Evolutionary conservation across 2,113 vertebrate genomes (phyloP).

Genomic region (Peromyscus californicus): DNA sequence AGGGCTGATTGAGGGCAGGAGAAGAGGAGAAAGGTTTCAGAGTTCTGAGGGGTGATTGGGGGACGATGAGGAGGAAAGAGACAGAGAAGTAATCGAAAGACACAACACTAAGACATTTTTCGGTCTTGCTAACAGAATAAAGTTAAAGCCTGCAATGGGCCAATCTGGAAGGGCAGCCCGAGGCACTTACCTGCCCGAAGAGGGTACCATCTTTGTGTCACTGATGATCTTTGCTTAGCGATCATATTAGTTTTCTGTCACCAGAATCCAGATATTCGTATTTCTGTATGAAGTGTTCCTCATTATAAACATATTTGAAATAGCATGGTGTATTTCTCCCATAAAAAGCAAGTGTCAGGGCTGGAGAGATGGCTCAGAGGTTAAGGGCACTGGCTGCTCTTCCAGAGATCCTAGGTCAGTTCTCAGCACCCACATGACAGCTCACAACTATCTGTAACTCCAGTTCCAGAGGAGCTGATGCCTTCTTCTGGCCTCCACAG

Average conservation of each 20-base stretch:
- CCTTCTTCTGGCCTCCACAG: neutral
- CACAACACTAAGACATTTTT: neutral
- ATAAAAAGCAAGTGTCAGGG: neutral
- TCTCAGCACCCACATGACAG: neutral
- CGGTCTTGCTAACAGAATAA: neutral
- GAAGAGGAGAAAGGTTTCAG: neutral
- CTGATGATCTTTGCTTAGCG: neutral
- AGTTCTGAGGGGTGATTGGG: neutral
- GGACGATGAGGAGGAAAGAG: neutral
- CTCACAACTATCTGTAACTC: neutral
- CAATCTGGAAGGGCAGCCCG: neutral
- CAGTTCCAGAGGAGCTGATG: neutral
- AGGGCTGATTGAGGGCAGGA: neutral
- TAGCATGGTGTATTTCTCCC: neutral
- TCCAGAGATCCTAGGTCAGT: neutral
- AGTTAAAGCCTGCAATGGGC: neutral
- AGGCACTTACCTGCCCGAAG: neutral
- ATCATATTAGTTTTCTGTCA: neutral
- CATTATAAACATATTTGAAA: neutral
- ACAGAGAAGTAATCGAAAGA: neutral
- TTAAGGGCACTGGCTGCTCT: neutral
- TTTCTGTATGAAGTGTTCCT: constrained; percentile 10
- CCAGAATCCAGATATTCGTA: neutral
- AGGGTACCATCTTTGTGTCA: fast-evolving
- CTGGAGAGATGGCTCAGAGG: neutral